Evolutionary conservation across 2,888 invertebrate genomes (phyloP).

Genomic region (Chaetogeoica ovagalla): DNA sequence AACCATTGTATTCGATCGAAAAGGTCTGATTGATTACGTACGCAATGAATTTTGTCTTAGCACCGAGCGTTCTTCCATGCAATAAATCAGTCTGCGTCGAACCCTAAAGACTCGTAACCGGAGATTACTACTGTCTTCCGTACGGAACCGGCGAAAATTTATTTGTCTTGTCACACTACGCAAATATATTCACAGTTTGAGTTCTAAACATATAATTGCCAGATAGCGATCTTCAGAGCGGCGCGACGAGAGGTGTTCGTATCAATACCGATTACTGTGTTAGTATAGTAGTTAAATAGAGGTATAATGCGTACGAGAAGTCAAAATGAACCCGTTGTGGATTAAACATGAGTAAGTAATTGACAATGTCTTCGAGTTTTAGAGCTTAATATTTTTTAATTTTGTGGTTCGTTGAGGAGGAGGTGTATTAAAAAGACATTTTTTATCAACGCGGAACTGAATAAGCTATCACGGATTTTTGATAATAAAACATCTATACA

Average conservation of each 20-base stretch:
- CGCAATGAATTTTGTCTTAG: conserved; percentile 33
- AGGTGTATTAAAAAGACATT: too few relatives aligned
- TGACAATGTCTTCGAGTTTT: too few relatives aligned
- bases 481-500: too few relatives aligned
- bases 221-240: neutral
- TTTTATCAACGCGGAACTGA: too few relatives aligned
- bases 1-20: conserved; percentile 37
- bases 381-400: too few relatives aligned
- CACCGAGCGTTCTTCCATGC: neutral
- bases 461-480: too few relatives aligned
- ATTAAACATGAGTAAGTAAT: too few relatives aligned
- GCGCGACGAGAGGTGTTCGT: too few relatives aligned
- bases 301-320: too few relatives aligned
- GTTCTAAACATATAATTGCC: conserved; percentile 14
- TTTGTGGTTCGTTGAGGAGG: too few relatives aligned
- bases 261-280: neutral
- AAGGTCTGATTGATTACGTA: conserved; percentile 47
- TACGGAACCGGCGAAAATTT: conserved; percentile 17
- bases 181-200: conserved; percentile 20
- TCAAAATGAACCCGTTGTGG: too few relatives aligned
- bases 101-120: conserved; percentile 49
- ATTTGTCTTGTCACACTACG: conserved; percentile 38
- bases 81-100: conserved; percentile 47
- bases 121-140: conserved; percentile 42
- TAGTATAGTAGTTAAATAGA: too few relatives aligned